Base-by-base conservation (phyloP, 2,113 vertebrate species). In the Myxocyprinus asiaticus region DNA sequence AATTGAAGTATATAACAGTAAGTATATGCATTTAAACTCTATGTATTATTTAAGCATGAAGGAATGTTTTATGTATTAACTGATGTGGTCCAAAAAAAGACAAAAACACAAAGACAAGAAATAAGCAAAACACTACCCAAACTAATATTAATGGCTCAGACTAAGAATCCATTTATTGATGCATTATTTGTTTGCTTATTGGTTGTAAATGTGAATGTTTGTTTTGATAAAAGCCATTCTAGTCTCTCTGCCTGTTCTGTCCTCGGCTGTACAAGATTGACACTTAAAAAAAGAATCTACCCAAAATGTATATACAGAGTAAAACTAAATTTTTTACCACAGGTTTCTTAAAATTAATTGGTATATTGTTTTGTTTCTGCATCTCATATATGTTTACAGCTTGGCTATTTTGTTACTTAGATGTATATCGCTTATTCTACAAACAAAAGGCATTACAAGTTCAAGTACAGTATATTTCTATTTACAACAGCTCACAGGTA, bases 401-500 rank as follows among this genome's bases (percentile, higher is more conserved):
- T 80, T 87, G 83, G 87, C 85, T 90, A 86, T 61, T 56, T 74
- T 71, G 78, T 87, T 88, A 88, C 78, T 80, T 87, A 84, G 82
- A 82, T 81, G 75, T 88, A 89, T 82, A 87, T 86, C 88, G 83
- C 85, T 87, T 88, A 81, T 76, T 84, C 87, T 90, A 90, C 76
- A 90, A 90, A 90, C 80, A 86, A 84, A 86, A 88, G 84, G 80
- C 84, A 85, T 86, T 81, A 83, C 66, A 80, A 87, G 83, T 90
- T 92, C 89, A 91, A 92, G 91, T 92, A 91, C 80, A 92, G 90
- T 91, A 91, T 81, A 83, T 87, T 81, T 87, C 86, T 92, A 90
- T 90, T 80, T 90, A 90, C 88, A 89, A 78, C 63, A 79, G 85
- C 66, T 80, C 47, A 73, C 67, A 83, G 79, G 77, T 81, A 76